A percentile compares a stretch with the other conserved stretches of the same genome.
These are phyloP conservation scores for Chelonia mydas DNA, from an alignment of 2,797 vertebrate species.

Conservation along the genomic window DNA sequence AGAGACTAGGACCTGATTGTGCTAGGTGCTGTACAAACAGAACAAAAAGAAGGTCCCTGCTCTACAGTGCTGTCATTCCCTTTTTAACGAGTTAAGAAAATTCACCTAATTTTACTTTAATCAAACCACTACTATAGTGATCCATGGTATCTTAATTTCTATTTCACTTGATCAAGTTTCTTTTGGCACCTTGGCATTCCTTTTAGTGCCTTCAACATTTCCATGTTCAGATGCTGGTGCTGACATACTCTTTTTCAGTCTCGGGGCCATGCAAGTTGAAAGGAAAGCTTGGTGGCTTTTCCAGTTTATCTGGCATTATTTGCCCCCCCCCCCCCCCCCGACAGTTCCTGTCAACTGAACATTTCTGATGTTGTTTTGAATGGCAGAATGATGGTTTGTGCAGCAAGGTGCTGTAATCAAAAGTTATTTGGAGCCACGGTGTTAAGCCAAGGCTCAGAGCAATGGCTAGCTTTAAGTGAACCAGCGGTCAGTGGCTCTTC, in stretches of 20 bases:
- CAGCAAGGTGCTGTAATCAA: background rate
- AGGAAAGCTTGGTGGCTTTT: too few relatives aligned
- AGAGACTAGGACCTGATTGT: background rate
- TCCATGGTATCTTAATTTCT: background rate
- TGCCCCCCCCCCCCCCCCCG: too few relatives aligned
- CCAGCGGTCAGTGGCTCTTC: background rate
- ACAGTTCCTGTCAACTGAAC: too few relatives aligned
- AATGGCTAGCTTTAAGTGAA: background rate
- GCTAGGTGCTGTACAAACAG: too few relatives aligned
- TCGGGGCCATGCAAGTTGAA: background rate
- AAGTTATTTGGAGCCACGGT: background rate
- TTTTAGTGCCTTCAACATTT: background rate
- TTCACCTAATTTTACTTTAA: conserved; percentile 44
- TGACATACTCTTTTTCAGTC: background rate
- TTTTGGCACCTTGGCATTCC: background rate
- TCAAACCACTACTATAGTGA: conserved; percentile 14
- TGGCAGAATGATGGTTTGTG: background rate
- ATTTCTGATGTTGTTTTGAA: background rate
- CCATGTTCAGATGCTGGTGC: background rate
- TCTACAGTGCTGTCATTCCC: background rate
- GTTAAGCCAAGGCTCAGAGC: background rate
- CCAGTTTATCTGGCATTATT: rapidly evolving
- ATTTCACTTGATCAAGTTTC: background rate
- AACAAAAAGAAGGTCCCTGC: background rate
- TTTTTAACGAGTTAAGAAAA: conserved; percentile 49